Evolutionary conservation across 2,888 invertebrate species (phyloP).

Genomic region (Aethes cnicana): DNA sequence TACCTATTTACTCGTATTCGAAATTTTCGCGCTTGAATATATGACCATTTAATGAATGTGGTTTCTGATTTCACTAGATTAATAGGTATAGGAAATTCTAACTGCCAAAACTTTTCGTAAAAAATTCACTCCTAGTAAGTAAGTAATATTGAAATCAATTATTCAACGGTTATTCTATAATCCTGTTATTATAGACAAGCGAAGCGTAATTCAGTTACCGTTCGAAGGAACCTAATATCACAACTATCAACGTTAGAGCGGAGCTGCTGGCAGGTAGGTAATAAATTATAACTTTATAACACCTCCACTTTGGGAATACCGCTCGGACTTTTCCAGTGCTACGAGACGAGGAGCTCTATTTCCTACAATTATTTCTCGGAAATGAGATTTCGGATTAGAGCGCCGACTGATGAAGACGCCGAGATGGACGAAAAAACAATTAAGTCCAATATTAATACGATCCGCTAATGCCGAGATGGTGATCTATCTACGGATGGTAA

Average conservation of each 20-base stretch:
- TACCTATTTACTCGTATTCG: no score
- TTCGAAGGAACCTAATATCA: constrained; percentile 13
- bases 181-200: neutral
- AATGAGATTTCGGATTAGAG: constrained; percentile 73
- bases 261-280: constrained; percentile 9
- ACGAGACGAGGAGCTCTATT: constrained; percentile 48
- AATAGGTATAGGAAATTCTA: no score
- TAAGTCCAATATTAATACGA: constrained; percentile 54
- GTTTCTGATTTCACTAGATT: no score
- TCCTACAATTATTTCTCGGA: constrained; percentile 67
- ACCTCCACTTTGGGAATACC: constrained; percentile 29
- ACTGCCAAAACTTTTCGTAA: no score
- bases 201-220: neutral
- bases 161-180: no score
- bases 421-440: constrained; percentile 63
- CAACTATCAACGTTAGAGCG: constrained; percentile 10
- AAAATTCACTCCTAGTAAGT: no score
- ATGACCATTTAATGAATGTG: no score
- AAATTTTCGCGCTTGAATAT: no score
- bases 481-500: neutral
- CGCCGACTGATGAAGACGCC: constrained; percentile 56
- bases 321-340: constrained; percentile 36
- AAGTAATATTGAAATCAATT: no score
- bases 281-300: constrained; percentile 24
- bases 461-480: constrained; percentile 12